Percentiles rank a stretch among this genome's conserved stretches.
Evolutionary conservation across 2,797 vertebrate genomes (phyloP).

Genomic region (Cirrhinus molitorella): DNA sequence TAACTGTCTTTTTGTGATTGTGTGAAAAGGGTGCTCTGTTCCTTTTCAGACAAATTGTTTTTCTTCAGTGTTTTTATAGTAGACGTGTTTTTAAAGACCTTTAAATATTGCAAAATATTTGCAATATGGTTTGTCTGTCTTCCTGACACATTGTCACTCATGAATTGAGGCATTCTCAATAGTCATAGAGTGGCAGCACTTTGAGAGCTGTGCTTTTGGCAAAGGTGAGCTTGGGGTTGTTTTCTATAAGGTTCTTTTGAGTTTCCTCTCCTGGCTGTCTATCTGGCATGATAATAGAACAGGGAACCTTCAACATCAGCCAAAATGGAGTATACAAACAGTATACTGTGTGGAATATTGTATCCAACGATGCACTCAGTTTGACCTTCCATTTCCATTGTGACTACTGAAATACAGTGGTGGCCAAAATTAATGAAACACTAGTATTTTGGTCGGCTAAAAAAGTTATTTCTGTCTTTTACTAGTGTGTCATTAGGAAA

Average conservation of each 20-base stretch:
- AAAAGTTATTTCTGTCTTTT: too few relatives aligned
- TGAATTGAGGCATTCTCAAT: background rate
- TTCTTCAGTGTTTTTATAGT: background rate
- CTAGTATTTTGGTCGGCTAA: too few relatives aligned
- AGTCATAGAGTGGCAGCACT: background rate
- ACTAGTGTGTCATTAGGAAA: too few relatives aligned
- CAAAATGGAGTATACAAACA: background rate
- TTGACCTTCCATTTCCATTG: background rate
- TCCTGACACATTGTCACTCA: background rate
- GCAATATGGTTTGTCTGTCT: background rate
- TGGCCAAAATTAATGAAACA: too few relatives aligned
- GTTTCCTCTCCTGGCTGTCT: background rate
- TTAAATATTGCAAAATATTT: background rate
- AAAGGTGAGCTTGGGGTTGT: background rate
- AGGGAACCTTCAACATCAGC: background rate
- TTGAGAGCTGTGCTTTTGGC: background rate
- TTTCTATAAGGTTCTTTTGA: background rate
- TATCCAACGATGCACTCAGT: background rate
- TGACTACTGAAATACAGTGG: background rate
- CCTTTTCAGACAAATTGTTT: background rate
- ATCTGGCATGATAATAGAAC: background rate
- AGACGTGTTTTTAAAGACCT: background rate
- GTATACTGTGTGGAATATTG: background rate
- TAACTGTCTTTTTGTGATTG: conserved; percentile 63
- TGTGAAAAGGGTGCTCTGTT: conserved; percentile 32